Evolutionary conservation across 2,888 invertebrate species (phyloP).

Genomic region (Willowsia nigromaculata): DNA sequence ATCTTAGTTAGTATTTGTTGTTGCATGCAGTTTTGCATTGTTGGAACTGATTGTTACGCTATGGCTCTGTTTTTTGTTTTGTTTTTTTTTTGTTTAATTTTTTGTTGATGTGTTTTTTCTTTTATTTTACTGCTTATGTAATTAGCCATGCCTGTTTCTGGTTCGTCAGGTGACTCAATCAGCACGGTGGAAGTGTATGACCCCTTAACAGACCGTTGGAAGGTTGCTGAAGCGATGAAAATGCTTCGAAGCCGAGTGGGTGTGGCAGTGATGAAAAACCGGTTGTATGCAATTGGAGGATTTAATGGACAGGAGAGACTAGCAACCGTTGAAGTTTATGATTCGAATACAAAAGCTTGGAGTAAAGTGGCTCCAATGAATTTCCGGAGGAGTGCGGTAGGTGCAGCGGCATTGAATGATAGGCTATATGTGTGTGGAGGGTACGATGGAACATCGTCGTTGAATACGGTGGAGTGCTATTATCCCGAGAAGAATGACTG

Average conservation of each 20-base stretch:
- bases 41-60: too few relatives aligned
- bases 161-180: slow-evolving; percentile 88
- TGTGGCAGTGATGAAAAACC: slow-evolving; percentile 89
- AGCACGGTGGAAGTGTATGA: slow-evolving; percentile 92
- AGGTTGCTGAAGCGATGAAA: slow-evolving; percentile 89
- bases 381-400: slow-evolving; percentile 85
- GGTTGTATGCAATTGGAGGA: slow-evolving; percentile 90
- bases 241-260: slow-evolving; percentile 91
- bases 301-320: slow-evolving; percentile 91
- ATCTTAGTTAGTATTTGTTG: too few relatives aligned
- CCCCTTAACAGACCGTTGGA: slow-evolving; percentile 86
- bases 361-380: slow-evolving; percentile 89
- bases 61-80: background rate
- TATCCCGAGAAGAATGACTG: slow-evolving; percentile 87
- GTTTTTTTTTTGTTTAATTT: too few relatives aligned
- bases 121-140: background rate
- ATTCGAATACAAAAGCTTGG: slow-evolving; percentile 88
- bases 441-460: slow-evolving; percentile 89
- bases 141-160: too few relatives aligned
- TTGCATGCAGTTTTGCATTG: slow-evolving; percentile 10
- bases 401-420: slow-evolving; percentile 89
- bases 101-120: too few relatives aligned
- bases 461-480: slow-evolving; percentile 91
- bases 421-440: slow-evolving; percentile 92
- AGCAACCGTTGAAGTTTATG: slow-evolving; percentile 91